Evolutionary conservation across 2,888 invertebrate species (phyloP).

Genomic region (Lasioglossum lativentre): DNA sequence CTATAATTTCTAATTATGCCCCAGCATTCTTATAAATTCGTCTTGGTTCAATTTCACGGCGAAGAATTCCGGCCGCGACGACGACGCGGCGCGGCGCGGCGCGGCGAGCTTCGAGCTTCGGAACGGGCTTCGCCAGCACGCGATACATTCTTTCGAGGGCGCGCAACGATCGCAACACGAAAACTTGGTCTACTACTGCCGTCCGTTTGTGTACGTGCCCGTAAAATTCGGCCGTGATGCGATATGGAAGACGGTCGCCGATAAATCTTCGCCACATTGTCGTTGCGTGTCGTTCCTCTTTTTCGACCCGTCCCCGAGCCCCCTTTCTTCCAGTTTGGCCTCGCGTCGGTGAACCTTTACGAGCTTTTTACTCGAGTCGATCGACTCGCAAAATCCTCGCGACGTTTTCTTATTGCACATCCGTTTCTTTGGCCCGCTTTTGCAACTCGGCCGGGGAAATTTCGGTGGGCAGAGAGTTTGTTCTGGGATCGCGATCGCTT

Average conservation of each 20-base stretch:
- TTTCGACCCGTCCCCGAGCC: slow-evolving; percentile 42
- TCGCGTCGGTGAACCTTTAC: slow-evolving; percentile 10
- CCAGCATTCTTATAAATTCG: neutral
- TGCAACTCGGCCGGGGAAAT: neutral
- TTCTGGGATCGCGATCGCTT: neutral
- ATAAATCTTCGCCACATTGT: slow-evolving; percentile 79
- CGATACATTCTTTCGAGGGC: slow-evolving; percentile 42
- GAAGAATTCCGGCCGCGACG: slow-evolving; percentile 8
- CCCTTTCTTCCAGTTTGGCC: slow-evolving; percentile 34
- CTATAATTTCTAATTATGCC: slow-evolving; percentile 11
- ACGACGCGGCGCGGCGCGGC: neutral
- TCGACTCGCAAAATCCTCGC: slow-evolving; percentile 32
- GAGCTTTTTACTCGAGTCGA: slow-evolving; percentile 38
- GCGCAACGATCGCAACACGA: slow-evolving; percentile 28
- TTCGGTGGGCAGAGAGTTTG: neutral
- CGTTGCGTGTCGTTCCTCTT: slow-evolving; percentile 69
- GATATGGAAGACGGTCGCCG: slow-evolving; percentile 78
- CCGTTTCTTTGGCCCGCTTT: slow-evolving; percentile 19
- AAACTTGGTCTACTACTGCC: slow-evolving; percentile 28
- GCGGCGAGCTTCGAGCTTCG: slow-evolving; percentile 10
- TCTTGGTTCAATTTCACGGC: slow-evolving; percentile 16
- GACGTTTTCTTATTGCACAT: slow-evolving; percentile 7
- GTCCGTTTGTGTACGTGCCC: slow-evolving; percentile 54
- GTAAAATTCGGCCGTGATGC: slow-evolving; percentile 72
- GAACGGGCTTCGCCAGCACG: slow-evolving; percentile 29